These are phyloP conservation scores for Empidonax traillii DNA, from an alignment of 2,113 vertebrate species.

Conservation along the genomic window DNA sequence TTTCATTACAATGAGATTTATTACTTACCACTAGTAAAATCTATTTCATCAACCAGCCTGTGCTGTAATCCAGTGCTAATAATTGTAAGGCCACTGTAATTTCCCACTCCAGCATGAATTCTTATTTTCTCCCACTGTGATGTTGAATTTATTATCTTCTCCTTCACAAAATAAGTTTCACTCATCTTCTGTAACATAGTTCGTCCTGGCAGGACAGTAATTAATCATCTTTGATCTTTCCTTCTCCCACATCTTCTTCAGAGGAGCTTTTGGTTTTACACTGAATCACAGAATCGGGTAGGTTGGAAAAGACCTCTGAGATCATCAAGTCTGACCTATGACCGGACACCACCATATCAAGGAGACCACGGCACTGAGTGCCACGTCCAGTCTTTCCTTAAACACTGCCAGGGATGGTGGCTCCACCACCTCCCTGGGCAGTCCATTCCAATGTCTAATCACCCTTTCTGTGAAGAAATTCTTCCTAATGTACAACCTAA, in stretches of 20 bases:
- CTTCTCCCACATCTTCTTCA: neutral
- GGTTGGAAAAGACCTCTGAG: neutral
- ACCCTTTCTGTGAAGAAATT: neutral
- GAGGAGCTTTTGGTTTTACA: neutral
- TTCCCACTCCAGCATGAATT: neutral
- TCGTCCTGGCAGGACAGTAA: neutral
- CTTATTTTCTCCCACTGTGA: constrained; percentile 11
- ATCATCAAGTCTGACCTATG: neutral
- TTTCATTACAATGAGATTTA: constrained; percentile 1
- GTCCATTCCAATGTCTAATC: neutral
- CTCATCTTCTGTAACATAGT: neutral
- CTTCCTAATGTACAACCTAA: neutral
- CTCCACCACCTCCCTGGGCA: neutral
- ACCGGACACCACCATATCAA: neutral
- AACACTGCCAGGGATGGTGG: neutral
- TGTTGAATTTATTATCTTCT: constrained; percentile 17
- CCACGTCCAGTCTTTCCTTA: neutral
- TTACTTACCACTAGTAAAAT: constrained; percentile 16
- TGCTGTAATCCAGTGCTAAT: neutral
- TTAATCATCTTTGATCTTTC: neutral
- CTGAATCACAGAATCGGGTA: neutral
- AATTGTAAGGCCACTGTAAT: constrained; percentile 12
- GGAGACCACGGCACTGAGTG: neutral
- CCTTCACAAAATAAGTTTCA: constrained; percentile 6
- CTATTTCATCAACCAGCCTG: neutral